phyloP scores from a whole-genome alignment of 2,888 invertebrate genomes.

The Frankliniella fusca region DNA sequence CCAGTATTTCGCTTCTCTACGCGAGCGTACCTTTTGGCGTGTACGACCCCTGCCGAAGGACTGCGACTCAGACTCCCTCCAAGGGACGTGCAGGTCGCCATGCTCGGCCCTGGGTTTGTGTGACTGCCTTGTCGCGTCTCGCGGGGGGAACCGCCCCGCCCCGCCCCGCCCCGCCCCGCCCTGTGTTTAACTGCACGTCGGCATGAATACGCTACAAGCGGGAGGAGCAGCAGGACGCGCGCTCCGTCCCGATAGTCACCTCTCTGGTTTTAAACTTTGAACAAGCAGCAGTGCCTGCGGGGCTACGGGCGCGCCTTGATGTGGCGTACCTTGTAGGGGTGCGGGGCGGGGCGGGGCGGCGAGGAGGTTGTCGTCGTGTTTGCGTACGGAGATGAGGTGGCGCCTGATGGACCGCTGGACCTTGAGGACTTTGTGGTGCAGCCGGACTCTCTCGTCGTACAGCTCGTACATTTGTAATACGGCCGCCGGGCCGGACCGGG shows the following conservation, averaged over 20 bases:
- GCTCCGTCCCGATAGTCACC: too few species aligned
- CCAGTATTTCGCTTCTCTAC: too few species aligned
- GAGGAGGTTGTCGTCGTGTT: background rate
- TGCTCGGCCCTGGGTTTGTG: too few species aligned
- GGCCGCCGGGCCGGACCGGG: background rate
- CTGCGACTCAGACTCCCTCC: too few species aligned
- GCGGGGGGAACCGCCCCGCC: background rate
- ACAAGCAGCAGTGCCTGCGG: background rate
- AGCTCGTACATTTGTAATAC: background rate
- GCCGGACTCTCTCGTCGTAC: background rate
- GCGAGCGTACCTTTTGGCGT: too few species aligned
- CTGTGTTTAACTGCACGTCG: background rate
- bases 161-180: too few species aligned
- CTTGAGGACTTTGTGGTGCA: background rate
- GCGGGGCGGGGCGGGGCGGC: background rate
- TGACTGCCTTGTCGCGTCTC: conserved; percentile 6
- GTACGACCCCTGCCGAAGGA: too few species aligned
- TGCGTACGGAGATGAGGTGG: conserved; percentile 10
- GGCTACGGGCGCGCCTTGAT: background rate
- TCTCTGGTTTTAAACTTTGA: background rate
- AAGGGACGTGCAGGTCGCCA: too few species aligned
- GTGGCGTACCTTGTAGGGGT: too few species aligned
- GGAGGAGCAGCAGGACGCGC: background rate
- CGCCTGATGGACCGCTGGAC: background rate
- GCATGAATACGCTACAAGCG: background rate